A percentile compares a stretch with the other conserved stretches of the same genome.
Conservation (phyloP, 1,140 invertebrate species). For the Achatina immaculata region DNA sequence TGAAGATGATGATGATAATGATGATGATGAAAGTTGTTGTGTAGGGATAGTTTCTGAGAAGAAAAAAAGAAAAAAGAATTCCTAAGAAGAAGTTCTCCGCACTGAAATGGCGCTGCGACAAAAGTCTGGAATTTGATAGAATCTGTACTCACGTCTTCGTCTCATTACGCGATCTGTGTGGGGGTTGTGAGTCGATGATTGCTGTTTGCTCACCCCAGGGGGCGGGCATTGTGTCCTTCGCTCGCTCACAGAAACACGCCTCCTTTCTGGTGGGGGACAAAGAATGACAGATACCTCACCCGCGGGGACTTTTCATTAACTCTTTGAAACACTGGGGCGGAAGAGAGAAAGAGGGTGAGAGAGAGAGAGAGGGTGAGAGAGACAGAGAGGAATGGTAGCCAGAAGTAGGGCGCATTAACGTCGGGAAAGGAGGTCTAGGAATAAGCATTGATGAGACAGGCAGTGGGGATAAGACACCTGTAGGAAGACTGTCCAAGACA, state of each 20-base stretch:
- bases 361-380: not conserved
- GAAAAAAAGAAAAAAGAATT: no score
- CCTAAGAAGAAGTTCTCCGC: no score
- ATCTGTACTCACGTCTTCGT: not conserved
- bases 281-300: slow-evolving; percentile 7
- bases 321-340: not conserved
- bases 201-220: slow-evolving; percentile 5
- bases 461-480: no score
- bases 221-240: not conserved
- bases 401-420: not conserved
- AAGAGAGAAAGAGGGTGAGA: not conserved
- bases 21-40: no score
- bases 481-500: no score
- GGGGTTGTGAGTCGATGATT: not conserved
- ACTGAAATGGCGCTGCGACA: no score
- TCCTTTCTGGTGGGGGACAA: not conserved
- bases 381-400: not conserved
- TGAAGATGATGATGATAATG: no score
- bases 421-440: no score
- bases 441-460: no score
- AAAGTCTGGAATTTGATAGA: not conserved
- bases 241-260: not conserved
- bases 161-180: not conserved
- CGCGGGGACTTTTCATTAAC: slow-evolving; percentile 2
- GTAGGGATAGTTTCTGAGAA: no score